Base-by-base conservation (phyloP, 2,888 invertebrate genomes). In the Hartigia nigra region DNA sequence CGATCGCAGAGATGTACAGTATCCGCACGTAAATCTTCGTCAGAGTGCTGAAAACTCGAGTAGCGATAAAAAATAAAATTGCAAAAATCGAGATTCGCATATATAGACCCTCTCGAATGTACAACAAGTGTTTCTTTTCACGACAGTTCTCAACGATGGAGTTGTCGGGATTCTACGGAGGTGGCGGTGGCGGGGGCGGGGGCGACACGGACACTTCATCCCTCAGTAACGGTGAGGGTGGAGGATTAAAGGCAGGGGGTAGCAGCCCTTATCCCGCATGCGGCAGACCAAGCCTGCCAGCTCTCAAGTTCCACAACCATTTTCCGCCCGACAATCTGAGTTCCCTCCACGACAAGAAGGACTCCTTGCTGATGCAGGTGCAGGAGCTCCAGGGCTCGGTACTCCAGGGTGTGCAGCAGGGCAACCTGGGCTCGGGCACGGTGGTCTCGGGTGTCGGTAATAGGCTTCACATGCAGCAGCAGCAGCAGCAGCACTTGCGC, bases 231-330 rank as follows among this genome's bases (percentile, higher is more conserved):
- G 91, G 94, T 84, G 92, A 95, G 93, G 88, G 92, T 87, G 88
- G 93, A 91, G 91, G 95, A 94, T 90, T 93, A 92, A 39, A 93
- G 94, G 95, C 87, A 37, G 90, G 87, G 0, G 83, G 89, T 70
- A 89, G 90, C 86, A 91, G 90, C 84, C 90, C 90, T 39, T 91
- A 91, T 82, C 90, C 90, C 69, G 84, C 88, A 14, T 90, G 90
- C 77, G 94, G 94, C 84, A 94, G 95, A 89, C 96, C 96, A 77
- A 95, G 96, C 88, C 95, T 97, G 82, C 97, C 97, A 78, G 97
- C 97, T 86, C 94, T 97, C 86, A 97, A 97, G 92, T 97, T 97
- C 92, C 97, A 97, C 94, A 97, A 97, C 92, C 97, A 97, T 91
- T 97, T 97, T 93, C 97, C 97, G 88, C 97, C 97, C 82, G 97